phyloP scores from a whole-genome alignment of 2,797 vertebrate species.

The Xiphophorus birchmanni region DNA sequence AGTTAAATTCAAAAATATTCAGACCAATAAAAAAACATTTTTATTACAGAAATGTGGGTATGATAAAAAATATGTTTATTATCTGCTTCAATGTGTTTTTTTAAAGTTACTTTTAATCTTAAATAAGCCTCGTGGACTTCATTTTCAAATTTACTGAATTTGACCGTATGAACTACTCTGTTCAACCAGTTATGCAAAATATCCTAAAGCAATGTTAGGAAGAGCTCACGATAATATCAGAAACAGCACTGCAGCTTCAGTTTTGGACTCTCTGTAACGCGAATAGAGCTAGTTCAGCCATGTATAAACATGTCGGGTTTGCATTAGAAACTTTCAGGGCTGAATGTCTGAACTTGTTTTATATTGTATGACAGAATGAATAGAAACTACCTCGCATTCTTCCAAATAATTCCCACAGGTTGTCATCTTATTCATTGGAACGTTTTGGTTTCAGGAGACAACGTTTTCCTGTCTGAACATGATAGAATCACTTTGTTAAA shows the following conservation, averaged over 20 bases:
- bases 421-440: conserved; percentile 5
- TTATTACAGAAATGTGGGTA: neutral
- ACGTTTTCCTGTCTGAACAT: conserved; percentile 19
- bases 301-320: conserved; percentile 32
- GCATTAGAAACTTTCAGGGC: conserved; percentile 24
- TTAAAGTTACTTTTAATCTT: neutral
- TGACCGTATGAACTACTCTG: neutral
- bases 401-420: conserved; percentile 23
- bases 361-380: conserved; percentile 44
- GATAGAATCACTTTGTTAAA: conserved; percentile 49
- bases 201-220: neutral
- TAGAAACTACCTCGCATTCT: conserved; percentile 72
- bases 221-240: neutral
- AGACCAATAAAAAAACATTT: neutral
- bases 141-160: neutral
- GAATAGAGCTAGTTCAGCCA: conserved; percentile 2
- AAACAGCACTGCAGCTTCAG: conserved; percentile 10
- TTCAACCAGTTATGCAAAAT: neutral
- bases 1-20: neutral
- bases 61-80: neutral
- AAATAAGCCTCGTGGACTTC: neutral
- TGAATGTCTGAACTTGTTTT: conserved; percentile 28
- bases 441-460: conserved; percentile 9
- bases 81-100: neutral
- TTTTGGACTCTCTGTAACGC: conserved; percentile 1